phyloP scores from a whole-genome alignment of 1,140 invertebrate species.

The Drosophila bocki region DNA sequence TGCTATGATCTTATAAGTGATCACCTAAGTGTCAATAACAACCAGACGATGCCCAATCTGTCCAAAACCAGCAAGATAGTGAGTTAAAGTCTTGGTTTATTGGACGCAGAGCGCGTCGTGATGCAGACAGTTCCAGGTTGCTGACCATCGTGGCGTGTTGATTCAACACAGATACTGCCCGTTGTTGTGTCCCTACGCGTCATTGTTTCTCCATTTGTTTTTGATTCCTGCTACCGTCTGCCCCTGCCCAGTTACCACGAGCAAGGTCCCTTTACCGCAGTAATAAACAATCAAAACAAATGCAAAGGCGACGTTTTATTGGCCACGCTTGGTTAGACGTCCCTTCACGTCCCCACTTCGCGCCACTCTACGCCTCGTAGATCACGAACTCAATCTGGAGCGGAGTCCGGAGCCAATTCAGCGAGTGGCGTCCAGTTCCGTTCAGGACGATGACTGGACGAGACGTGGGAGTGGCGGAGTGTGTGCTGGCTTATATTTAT shows the following conservation, averaged over 20 bases:
- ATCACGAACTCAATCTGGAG: slow-evolving; percentile 30
- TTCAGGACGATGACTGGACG: slow-evolving; percentile 47
- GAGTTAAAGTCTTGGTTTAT: slow-evolving; percentile 9
- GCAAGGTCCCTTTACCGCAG: slow-evolving; percentile 65
- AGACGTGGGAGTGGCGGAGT: slow-evolving; percentile 48
- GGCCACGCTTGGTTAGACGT: slow-evolving; percentile 73
- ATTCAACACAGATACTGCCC: slow-evolving; percentile 36
- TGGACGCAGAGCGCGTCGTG: neutral
- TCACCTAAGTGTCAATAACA: slow-evolving; percentile 13
- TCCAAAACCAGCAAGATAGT: slow-evolving; percentile 38
- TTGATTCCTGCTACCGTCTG: slow-evolving; percentile 22
- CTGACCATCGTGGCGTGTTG: slow-evolving; percentile 45
- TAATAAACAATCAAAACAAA: slow-evolving; percentile 84
- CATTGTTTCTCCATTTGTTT: slow-evolving; percentile 67
- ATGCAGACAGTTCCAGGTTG: slow-evolving; percentile 11
- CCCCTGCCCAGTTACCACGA: slow-evolving; percentile 1
- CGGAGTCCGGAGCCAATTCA: slow-evolving; percentile 29
- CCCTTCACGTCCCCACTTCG: slow-evolving; percentile 28
- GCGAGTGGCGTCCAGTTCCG: slow-evolving; percentile 17
- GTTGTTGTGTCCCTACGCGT: slow-evolving; percentile 39
- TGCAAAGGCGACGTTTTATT: slow-evolving; percentile 78
- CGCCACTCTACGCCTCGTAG: slow-evolving; percentile 1
- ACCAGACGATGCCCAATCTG: neutral
- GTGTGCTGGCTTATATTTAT: slow-evolving; percentile 69
- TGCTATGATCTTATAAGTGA: slow-evolving; percentile 18